Evolutionary conservation across 2,113 vertebrate genomes (phyloP), one percentile per base, ranked within the genome.

Genomic region (Acrocephalus arundinaceus): DNA sequence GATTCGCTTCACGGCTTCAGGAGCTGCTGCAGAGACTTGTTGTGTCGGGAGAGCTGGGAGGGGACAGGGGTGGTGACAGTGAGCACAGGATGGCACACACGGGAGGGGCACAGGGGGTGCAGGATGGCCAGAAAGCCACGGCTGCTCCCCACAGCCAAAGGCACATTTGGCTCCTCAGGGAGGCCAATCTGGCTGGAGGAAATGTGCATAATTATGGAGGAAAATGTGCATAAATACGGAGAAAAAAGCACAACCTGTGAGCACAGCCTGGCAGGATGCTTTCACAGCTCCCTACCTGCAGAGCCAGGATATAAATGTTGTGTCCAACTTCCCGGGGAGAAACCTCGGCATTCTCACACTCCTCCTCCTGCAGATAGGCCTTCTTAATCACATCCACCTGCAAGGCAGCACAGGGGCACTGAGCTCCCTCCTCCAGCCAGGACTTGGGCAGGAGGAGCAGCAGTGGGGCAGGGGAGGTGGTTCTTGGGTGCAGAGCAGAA

Each of bases 301-400:
- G 97, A 0, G 99, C 99, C 97, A 99, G 97, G 94, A 99, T 99
- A 93, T 99, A 99, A 95, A 99, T 99, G 96, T 99, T 99, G 96
- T 99, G 99, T 71, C 99, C 99, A 1, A 99, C 99, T 94, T 99
- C 99, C 2, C 98, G 98, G 4, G 99, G 98, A 30, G 99, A 99
- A 65, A 99, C 99, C 57, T 99, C 99, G 0, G 97, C 97, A 2
- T 97, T 98, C 86, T 99, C 99, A 54, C 97, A 98, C 90, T 99
- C 99, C 33, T 97, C 98, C 85, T 99, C 99, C 97, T 99, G 99
- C 41, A 98, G 94, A 89, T 99, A 99, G 51, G 99, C 99, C 94
- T 99, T 99, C 97, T 99, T 99, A 86, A 99, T 99, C 74, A 99
- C 98, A 2, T 99, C 99, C 46, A 99, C 98, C 99, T 99, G 94